Evolutionary conservation across 2,888 invertebrate species (phyloP).

Genomic region (Pristionchus fissidentatus): DNA sequence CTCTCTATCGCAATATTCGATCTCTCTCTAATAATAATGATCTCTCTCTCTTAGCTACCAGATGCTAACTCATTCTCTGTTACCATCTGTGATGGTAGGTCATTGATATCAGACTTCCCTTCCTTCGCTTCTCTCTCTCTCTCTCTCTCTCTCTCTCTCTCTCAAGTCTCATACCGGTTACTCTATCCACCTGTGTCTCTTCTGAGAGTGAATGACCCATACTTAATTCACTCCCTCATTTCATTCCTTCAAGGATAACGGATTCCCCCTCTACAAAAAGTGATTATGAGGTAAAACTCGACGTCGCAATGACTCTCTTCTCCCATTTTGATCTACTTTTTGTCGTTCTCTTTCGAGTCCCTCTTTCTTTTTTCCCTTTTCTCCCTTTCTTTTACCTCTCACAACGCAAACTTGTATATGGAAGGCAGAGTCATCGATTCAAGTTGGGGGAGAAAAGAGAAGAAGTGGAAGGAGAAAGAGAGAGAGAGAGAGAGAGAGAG

Average conservation of each 20-base stretch:
- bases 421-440: conserved; percentile 14
- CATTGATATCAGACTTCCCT: no score
- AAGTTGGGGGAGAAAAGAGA: conserved; percentile 15
- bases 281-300: not conserved
- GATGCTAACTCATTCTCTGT: conserved; percentile 38
- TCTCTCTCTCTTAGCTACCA: not conserved
- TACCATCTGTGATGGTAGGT: conserved; percentile 34
- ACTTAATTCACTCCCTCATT: not conserved
- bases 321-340: not conserved
- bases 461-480: conserved; percentile 43
- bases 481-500: not conserved
- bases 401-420: conserved; percentile 28
- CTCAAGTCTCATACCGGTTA: not conserved
- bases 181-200: not conserved
- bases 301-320: not conserved
- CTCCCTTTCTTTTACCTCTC: conserved; percentile 1
- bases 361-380: not conserved
- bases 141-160: not conserved
- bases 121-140: not conserved
- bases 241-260: conserved; percentile 14
- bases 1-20: not conserved
- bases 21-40: conserved; percentile 30
- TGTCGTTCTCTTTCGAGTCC: not conserved
- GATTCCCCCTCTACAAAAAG: not conserved
- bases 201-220: conserved; percentile 23